phyloP scores from a whole-genome alignment of 2,113 vertebrate genomes.

The Siniperca knerii region DNA sequence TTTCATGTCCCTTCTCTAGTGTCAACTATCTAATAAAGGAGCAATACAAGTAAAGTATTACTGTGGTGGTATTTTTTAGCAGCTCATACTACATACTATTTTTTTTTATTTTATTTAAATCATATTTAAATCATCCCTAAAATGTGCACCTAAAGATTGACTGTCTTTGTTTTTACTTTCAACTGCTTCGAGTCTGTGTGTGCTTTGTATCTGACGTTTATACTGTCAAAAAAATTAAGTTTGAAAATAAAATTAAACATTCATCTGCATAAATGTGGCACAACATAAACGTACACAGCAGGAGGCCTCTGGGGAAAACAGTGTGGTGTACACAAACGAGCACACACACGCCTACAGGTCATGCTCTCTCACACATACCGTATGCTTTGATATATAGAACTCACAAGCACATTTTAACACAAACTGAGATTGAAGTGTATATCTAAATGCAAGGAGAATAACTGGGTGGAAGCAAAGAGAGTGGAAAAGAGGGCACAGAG shows the following conservation, averaged over 20 bases:
- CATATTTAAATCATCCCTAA: not conserved
- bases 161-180: not conserved
- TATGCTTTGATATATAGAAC: constrained; percentile 6
- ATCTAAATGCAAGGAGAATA: constrained; percentile 4
- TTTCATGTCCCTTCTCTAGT: not conserved
- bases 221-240: constrained; percentile 36
- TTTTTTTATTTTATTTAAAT: not conserved
- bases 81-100: not conserved
- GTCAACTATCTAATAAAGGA: not conserved
- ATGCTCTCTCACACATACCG: not conserved
- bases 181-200: not conserved
- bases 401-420: constrained; percentile 4
- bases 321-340: not conserved
- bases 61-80: not conserved
- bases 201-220: constrained; percentile 34
- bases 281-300: constrained; percentile 37
- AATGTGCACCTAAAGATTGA: rapidly evolving
- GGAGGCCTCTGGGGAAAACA: constrained; percentile 34
- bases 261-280: constrained; percentile 40
- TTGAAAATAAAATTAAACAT: constrained; percentile 43
- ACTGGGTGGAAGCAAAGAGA: not conserved
- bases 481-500: not conserved
- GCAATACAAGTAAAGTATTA: not conserved
- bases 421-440: not conserved
- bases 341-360: not conserved